Evolutionary conservation across 1,140 invertebrate species (phyloP), one percentile per base, ranked within the genome.

Genomic region (Ceratitis capitata): DNA sequence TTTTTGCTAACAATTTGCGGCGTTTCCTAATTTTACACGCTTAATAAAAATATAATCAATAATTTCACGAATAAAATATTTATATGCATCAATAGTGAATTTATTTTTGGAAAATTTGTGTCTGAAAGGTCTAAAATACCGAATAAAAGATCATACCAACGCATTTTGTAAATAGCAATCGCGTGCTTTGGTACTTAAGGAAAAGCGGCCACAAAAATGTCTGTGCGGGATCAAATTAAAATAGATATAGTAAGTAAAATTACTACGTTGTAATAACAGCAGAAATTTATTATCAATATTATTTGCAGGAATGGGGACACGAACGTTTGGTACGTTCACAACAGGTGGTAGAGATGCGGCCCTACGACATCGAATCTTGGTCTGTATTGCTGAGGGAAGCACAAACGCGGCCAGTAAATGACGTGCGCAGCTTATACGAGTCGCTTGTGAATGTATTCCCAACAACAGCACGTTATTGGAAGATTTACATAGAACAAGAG

Each of bases 401-500:
- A 3, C 96, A 99, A 93, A 96, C 95, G 2, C 95, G 98, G 88
- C 95, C 96, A 82, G 98, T 99, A 78, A 96, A 97, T 85, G 97
- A 99, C 92, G 97, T 98, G 12, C 93, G 98, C 69, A 94, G 95
- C 12, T 95, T 99, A 85, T 99, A 99, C 92, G 99, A 99, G 92
- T 96, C 96, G 88, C 93, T 99, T 1, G 97, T 99, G 1, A 92
- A 93, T 19, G 97, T 98, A 23, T 99, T 99, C 92, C 98, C 98
- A 7, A 99, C 98, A 49, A 97, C 98, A 58, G 99, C 98, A 1
- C 94, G 98, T 86, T 99, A 98, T 92, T 99, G 99, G 99, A 99
- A 99, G 93, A 97, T 99, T 87, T 99, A 99, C 93, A 99, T 99
- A 89, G 99, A 99, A 93, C 98, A 99, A 94, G 99, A 99, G 96